A percentile compares a stretch with the other conserved stretches of the same genome.
These are phyloP conservation scores for Orthonychiurus folsomi DNA, from an alignment of 2,888 invertebrate genomes.

Conservation along the genomic window DNA sequence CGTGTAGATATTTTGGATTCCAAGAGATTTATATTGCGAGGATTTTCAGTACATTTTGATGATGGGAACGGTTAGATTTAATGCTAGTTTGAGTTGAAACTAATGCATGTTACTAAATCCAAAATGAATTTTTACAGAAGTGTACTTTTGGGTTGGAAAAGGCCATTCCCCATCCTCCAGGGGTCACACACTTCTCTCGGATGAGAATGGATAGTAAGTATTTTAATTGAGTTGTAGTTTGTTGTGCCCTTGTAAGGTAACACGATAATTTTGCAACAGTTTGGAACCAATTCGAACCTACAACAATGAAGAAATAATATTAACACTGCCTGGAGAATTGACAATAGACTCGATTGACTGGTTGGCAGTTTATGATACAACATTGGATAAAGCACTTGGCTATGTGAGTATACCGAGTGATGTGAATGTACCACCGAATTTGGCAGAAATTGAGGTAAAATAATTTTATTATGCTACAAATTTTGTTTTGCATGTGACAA, in stretches of 20 bases:
- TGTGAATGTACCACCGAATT: conserved; percentile 65
- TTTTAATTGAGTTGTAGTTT: too few relatives aligned
- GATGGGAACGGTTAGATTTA: conserved; percentile 27
- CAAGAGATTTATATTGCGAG: conserved; percentile 63
- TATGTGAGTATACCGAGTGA: conserved; percentile 32
- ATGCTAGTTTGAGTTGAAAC: not conserved
- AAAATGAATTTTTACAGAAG: conserved; percentile 48
- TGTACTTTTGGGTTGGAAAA: conserved; percentile 80
- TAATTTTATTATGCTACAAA: conserved; percentile 40
- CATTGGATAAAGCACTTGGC: conserved; percentile 26
- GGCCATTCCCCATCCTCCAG: conserved; percentile 79
- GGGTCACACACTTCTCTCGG: conserved; percentile 62
- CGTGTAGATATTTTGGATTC: conserved; percentile 69
- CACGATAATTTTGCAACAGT: conserved; percentile 46
- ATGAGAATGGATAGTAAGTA: conserved; percentile 80
- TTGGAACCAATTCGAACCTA: conserved; percentile 69
- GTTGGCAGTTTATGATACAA: conserved; percentile 59
- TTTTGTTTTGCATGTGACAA: conserved; percentile 43
- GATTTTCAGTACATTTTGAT: conserved; percentile 48
- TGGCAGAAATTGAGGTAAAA: conserved; percentile 52
- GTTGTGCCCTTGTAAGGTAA: too few relatives aligned
- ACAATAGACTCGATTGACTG: conserved; percentile 74
- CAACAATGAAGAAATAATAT: conserved; percentile 59
- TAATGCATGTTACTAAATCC: not conserved
- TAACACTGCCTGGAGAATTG: conserved; percentile 70